Base-by-base conservation (phyloP, 2,888 invertebrate species). In the Polylopha cassiicola region DNA sequence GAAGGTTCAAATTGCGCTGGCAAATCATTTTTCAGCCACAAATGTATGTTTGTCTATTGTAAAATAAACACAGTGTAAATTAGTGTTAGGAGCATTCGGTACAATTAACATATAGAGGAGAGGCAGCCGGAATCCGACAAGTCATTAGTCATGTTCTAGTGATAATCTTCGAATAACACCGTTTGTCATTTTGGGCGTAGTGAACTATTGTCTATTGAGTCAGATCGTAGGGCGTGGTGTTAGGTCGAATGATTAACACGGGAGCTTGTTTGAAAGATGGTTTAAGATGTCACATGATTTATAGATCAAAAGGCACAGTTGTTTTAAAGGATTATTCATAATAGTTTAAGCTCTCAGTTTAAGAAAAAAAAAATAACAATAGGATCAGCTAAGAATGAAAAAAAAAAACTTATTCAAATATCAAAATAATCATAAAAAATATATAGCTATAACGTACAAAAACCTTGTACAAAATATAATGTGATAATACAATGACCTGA, bases 141-240 rank as follows among this genome's bases (percentile, higher is more conserved):
- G 66, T 73, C 77, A 81, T 84, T 82, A 80, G 75, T 84, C 80
- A 77, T 78, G 73, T 79, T 77, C 73, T 67, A 55, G 69, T 55
- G 71, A 77, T 81, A 78, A 80, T 81, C 78, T 80, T 73, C 48
- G 65, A 73, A 73, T 73, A 76, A 77, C 73, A 74, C 59, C 71
- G 73, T 79, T 71, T 75, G 75, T 78, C 74, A 73, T 74, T 65
- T 47, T 50, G 44, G 53, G 53, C 59, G 50, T 51, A 55, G 54
- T 51, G 55, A 55, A 58, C 48, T 58, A 55, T 56, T 53, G 43
- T 37, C 11, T 30, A 26, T n/a, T 24, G 9, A 22, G 13, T 20
- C 9, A 21, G 16, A 13, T 20, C 29, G 45, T 42, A 50, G 50
- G 15, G 30, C 37, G 20, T 20, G 21, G 14, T 32, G 32, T 43